Evolutionary conservation across 2,888 invertebrate species (phyloP).

Genomic region (Hartigia nigra): DNA sequence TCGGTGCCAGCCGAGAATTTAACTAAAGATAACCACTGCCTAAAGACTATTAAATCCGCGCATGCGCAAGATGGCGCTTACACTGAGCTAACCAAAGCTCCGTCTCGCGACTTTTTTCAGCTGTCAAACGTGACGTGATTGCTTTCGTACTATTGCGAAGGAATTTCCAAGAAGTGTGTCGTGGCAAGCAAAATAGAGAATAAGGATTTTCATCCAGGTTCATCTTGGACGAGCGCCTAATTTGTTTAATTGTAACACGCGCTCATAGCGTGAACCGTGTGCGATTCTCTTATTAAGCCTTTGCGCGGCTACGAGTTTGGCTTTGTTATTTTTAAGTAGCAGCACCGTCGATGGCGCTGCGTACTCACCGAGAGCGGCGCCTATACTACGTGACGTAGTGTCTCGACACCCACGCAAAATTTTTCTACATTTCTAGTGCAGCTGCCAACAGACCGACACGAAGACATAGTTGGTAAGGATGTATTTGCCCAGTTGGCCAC

Average conservation of each 20-base stretch:
- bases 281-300: neutral
- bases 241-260: neutral
- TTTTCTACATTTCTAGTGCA: neutral
- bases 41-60: neutral
- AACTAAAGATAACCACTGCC: neutral
- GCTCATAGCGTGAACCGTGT: neutral
- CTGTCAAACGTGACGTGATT: neutral
- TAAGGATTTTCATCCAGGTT: neutral
- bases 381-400: conserved; percentile 39
- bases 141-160: neutral
- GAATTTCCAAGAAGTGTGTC: neutral
- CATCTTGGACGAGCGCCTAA: conserved; percentile 2
- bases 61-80: neutral
- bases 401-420: conserved; percentile 46
- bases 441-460: neutral
- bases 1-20: neutral
- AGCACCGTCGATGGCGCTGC: neutral
- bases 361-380: conserved; percentile 36
- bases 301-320: neutral
- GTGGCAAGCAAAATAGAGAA: neutral
- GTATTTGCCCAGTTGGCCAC: neutral
- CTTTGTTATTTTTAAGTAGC: conserved; percentile 7
- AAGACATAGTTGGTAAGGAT: neutral
- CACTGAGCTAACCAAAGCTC: neutral
- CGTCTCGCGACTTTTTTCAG: neutral